phyloP scores from a whole-genome alignment of 2,888 invertebrate genomes.

The Omphaloscelis lunosa region DNA sequence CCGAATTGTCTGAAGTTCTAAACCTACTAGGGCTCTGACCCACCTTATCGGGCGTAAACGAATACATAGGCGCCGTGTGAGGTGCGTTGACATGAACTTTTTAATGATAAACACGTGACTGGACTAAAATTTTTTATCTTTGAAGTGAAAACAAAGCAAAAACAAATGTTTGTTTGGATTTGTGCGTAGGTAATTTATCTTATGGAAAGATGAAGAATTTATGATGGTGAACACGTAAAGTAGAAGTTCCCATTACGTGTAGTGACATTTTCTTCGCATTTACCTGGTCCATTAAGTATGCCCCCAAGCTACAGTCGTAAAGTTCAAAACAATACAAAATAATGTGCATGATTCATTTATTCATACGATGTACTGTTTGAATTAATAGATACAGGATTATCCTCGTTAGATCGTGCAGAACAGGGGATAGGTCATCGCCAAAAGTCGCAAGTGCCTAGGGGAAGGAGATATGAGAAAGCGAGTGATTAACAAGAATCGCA shows the following conservation, averaged over 20 bases:
- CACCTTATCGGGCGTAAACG: constrained; percentile 46
- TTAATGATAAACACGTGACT: constrained; percentile 46
- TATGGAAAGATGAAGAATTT: background rate
- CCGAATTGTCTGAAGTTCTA: constrained; percentile 28
- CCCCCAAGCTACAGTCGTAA: constrained; percentile 6
- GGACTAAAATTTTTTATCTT: constrained; percentile 49
- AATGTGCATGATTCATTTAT: constrained; percentile 13
- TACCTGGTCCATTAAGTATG: background rate
- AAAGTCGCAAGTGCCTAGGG: background rate
- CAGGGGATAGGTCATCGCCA: background rate
- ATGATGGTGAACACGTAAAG: background rate
- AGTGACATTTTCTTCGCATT: background rate
- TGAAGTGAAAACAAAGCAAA: constrained; percentile 30
- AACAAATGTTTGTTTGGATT: constrained; percentile 15
- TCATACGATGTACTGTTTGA: background rate
- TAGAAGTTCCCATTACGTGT: background rate
- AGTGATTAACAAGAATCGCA: background rate
- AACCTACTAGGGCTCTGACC: constrained; percentile 40
- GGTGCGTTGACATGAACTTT: constrained; percentile 61
- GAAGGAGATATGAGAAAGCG: background rate
- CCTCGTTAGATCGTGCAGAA: background rate
- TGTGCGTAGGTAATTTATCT: constrained; percentile 8
- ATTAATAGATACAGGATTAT: constrained; percentile 7
- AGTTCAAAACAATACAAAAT: constrained; percentile 15
- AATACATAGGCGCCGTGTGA: constrained; percentile 37